Evolutionary conservation across 2,888 invertebrate species (phyloP).

Genomic region (Ennomos fuscantarius): DNA sequence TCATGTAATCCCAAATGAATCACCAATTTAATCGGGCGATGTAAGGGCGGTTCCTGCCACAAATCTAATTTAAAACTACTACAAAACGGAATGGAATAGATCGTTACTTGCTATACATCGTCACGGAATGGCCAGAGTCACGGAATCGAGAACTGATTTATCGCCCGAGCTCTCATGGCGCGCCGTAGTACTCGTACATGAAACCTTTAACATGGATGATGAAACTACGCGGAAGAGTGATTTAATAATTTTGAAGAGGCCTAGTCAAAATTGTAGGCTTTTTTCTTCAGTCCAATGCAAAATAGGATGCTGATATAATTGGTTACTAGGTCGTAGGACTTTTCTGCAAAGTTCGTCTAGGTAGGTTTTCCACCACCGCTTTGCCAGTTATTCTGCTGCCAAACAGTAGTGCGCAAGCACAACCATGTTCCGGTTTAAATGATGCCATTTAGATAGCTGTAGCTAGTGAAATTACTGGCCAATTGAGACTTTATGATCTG

Average conservation of each 20-base stretch:
- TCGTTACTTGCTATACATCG: constrained; percentile 23
- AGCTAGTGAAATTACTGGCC: too few species aligned
- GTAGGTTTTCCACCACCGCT: too few species aligned
- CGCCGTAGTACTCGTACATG: constrained; percentile 36
- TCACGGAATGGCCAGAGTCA: constrained; percentile 36
- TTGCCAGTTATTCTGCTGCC: too few species aligned
- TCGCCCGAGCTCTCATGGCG: constrained; percentile 38
- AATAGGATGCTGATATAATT: too few species aligned
- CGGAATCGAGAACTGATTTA: constrained; percentile 45
- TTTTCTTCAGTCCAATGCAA: too few species aligned
- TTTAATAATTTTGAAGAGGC: not conserved
- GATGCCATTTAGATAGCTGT: too few species aligned
- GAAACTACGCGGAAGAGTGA: constrained; percentile 1
- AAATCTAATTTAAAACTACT: constrained; percentile 30
- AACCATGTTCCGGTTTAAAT: too few species aligned
- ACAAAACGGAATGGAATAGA: constrained; percentile 28
- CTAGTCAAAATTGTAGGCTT: too few species aligned
- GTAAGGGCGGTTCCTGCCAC: constrained; percentile 14
- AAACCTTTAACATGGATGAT: constrained; percentile 19
- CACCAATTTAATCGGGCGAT: constrained; percentile 23
- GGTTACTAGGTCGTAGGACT: too few species aligned
- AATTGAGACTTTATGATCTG: too few species aligned
- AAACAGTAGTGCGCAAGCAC: too few species aligned
- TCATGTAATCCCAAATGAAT: constrained; percentile 21
- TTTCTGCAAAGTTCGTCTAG: too few species aligned